A percentile compares a stretch with the other conserved stretches of the same genome.
These are phyloP conservation scores for Drosophila infuscata DNA, from an alignment of 2,888 invertebrate genomes.

Conservation along the genomic window DNA sequence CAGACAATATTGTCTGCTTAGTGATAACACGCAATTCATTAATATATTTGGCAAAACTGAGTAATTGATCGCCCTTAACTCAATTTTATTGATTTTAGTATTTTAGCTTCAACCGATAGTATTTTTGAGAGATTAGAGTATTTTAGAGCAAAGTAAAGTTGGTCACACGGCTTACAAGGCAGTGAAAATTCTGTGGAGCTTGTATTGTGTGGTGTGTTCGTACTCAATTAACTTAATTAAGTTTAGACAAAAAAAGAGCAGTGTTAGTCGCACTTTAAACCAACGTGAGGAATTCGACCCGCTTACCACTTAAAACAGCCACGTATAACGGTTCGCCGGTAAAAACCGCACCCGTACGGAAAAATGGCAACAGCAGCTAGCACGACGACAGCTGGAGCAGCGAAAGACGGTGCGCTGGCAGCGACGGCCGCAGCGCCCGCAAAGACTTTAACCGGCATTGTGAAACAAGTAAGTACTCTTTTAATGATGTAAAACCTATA, in stretches of 20 bases:
- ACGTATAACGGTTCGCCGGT: conserved; percentile 67
- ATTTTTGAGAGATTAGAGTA: conserved; percentile 25
- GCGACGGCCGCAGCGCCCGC: conserved; percentile 72
- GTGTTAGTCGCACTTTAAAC: conserved; percentile 71
- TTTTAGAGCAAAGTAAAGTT: conserved; percentile 9
- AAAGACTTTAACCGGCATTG: conserved; percentile 82
- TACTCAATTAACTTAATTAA: conserved; percentile 79
- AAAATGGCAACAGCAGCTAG: conserved; percentile 79
- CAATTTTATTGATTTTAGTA: conserved; percentile 19
- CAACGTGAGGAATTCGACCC: conserved; percentile 63
- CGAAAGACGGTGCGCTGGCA: conserved; percentile 71
- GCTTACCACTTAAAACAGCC: conserved; percentile 57
- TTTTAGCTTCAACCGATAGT: conserved; percentile 21
- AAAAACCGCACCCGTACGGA: conserved; percentile 76
- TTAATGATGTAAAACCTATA: not conserved
- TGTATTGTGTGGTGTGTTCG: conserved; percentile 66
- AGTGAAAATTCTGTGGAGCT: conserved; percentile 67
- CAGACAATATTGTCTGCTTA: too few relatives aligned
- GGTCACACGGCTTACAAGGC: conserved; percentile 50
- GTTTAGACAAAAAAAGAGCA: conserved; percentile 51
- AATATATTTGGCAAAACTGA: conserved; percentile 13
- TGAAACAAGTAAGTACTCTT: conserved; percentile 83
- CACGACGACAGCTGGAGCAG: conserved; percentile 79
- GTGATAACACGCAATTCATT: conserved; percentile 14
- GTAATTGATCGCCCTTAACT: not conserved